phyloP scores from a whole-genome alignment of 2,113 vertebrate genomes.

The Rhinolophus sinicus region DNA sequence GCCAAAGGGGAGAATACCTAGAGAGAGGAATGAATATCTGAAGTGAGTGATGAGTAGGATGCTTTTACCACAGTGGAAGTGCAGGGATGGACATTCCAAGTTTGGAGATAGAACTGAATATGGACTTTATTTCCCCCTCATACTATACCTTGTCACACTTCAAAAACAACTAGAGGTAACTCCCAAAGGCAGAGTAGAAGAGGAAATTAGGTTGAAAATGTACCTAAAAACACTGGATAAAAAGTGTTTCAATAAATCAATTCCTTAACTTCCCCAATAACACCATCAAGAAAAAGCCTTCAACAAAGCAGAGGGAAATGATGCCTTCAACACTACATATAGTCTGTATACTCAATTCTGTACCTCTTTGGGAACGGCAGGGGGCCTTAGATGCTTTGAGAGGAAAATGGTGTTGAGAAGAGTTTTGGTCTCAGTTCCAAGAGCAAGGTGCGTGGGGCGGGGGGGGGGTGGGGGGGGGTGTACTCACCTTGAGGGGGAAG shows the following conservation, averaged over 20 bases:
- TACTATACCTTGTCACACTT: not conserved
- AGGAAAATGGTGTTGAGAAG: not conserved
- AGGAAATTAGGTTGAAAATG: constrained; percentile 19
- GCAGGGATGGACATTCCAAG: not conserved
- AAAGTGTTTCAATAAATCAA: not conserved
- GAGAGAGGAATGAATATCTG: not conserved
- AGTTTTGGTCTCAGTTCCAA: not conserved
- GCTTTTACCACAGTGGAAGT: not conserved
- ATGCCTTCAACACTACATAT: not conserved
- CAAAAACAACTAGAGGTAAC: not conserved
- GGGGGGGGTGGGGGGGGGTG: no score
- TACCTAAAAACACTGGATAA: not conserved
- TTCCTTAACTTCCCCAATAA: not conserved
- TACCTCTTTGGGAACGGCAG: not conserved
- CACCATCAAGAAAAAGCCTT: not conserved
- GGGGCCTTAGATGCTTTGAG: not conserved
- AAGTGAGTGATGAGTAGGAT: not conserved
- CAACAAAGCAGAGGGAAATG: not conserved
- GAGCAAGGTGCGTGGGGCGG: not conserved
- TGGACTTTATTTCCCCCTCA: not conserved
- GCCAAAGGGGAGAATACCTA: not conserved
- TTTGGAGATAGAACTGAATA: not conserved
- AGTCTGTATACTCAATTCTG: not conserved
- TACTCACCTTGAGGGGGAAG: not conserved
- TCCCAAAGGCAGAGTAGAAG: not conserved